Base-by-base conservation (phyloP, 1,140 invertebrate genomes). In the Orussus abietinus region DNA sequence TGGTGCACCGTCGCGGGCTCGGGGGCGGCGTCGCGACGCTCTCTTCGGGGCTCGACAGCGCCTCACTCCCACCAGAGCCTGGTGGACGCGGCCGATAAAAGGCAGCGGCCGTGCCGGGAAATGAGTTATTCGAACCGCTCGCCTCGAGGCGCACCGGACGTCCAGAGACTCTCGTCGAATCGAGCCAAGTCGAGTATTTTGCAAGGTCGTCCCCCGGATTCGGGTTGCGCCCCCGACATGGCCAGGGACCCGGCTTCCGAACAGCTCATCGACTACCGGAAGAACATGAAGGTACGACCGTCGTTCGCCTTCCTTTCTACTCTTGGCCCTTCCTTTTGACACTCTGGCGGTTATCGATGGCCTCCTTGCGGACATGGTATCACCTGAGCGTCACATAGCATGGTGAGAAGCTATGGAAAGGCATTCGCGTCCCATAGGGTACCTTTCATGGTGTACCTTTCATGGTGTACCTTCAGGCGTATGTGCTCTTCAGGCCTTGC, bases 191-290 rank as follows among this genome's bases (percentile, higher is more conserved):
- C 22, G 22, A n/a, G n/a, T 25, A n/a, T 25, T n/a, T 25, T 25
- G 22, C 22, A 25, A 25, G 22, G n/a, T n/a, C n/a, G n/a, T n/a
- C n/a, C n/a, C n/a, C n/a, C n/a, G n/a, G n/a, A n/a, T n/a, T n/a
- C n/a, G n/a, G n/a, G n/a, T n/a, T n/a, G n/a, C n/a, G n/a, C n/a
- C n/a, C n/a, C n/a, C 21, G 42, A 45, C 12, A 56, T 56, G 53
- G 64, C 67, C 33, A 72, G 80, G 47, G 82, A 86, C 60, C 77
- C 79, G 35, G 79, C 84, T 3, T 59, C 81, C 3, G 80, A 88
- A 34, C 86, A 88, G 67, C 69, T 88, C 20, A 74, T 78, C 34
- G 74, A 82, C 35, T 87, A 77, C 62, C 83, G 80, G 54, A 80
- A 80, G 56, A 59, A 57, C 1, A 54, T 79, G 17, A 77, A 80